phyloP scores from a whole-genome alignment of 2,113 vertebrate species.

The Gadus macrocephalus region DNA sequence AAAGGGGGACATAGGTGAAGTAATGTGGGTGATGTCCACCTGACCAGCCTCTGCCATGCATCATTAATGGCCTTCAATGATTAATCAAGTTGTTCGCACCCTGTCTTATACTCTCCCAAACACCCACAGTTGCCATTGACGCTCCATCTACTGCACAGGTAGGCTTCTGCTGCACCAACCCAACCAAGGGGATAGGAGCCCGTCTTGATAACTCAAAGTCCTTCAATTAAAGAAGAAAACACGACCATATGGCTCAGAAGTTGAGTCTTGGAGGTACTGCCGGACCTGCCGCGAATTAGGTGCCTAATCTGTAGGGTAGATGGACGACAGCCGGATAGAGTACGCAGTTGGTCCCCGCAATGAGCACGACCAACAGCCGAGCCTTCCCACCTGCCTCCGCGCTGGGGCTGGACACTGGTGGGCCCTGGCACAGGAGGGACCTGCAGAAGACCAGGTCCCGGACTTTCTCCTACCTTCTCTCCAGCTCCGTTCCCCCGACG shows the following conservation, averaged over 20 bases:
- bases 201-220: no score
- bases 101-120: not conserved
- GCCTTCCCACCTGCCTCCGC: constrained; percentile 1
- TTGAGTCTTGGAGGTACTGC: no score
- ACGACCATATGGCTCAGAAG: no score
- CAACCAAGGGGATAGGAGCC: no score
- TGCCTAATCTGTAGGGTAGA: no score
- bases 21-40: constrained; percentile 37
- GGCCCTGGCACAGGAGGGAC: constrained; percentile 32
- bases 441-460: constrained; percentile 23
- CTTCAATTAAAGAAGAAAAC: no score
- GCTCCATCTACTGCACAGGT: not conserved
- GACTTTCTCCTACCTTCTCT: constrained; percentile 41
- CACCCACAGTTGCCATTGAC: constrained; percentile 5
- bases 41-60: constrained; percentile 53
- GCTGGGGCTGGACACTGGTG: constrained; percentile 31
- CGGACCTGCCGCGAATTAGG: no score
- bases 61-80: constrained; percentile 68
- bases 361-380: no score
- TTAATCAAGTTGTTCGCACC: constrained; percentile 51
- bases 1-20: constrained; percentile 23
- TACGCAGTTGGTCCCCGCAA: no score
- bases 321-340: no score
- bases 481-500: constrained; percentile 25
- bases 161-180: not conserved